These are phyloP conservation scores for Drosophila kanekoi DNA, from an alignment of 2,888 invertebrate genomes.

Conservation along the genomic window DNA sequence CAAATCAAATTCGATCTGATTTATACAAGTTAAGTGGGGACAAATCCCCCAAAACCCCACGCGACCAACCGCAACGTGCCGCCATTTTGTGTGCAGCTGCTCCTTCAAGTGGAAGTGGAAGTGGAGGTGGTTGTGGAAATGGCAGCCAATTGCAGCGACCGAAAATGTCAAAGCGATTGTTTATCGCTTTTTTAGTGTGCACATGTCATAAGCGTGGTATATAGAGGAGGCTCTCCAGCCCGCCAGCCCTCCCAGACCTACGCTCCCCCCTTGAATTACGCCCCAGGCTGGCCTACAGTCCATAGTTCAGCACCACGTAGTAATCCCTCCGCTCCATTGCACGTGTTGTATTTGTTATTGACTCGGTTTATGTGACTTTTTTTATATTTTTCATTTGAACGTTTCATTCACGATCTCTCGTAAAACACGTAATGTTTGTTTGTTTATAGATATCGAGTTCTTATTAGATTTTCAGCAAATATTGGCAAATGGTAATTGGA, in stretches of 20 bases:
- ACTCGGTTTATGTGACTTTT: constrained; percentile 43
- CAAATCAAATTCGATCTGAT: constrained; percentile 39
- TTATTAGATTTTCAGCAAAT: constrained; percentile 6
- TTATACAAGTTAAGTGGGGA: constrained; percentile 6
- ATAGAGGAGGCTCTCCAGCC: not conserved
- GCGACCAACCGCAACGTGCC: not conserved
- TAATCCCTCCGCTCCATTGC: not conserved
- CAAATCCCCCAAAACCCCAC: not conserved
- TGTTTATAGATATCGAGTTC: constrained; percentile 5
- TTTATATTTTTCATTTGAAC: constrained; percentile 7
- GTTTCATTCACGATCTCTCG: constrained; percentile 21
- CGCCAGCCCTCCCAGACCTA: not conserved
- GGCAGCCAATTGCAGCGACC: constrained; percentile 16
- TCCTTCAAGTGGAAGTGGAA: constrained; percentile 2
- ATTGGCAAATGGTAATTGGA: constrained; percentile 7
- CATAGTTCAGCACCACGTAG: constrained; percentile 11
- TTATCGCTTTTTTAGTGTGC: constrained; percentile 27
- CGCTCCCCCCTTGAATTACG: not conserved
- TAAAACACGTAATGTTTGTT: constrained; percentile 24
- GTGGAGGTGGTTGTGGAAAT: not conserved
- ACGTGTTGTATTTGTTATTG: constrained; percentile 35
- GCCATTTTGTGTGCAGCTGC: not conserved
- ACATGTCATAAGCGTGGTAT: constrained; percentile 14
- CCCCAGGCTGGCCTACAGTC: not conserved
- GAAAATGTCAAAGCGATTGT: constrained; percentile 28